Percentiles rank a stretch among this genome's conserved stretches.
Evolutionary conservation across 1,140 invertebrate species (phyloP).

Genomic region (Apis dorsata): DNA sequence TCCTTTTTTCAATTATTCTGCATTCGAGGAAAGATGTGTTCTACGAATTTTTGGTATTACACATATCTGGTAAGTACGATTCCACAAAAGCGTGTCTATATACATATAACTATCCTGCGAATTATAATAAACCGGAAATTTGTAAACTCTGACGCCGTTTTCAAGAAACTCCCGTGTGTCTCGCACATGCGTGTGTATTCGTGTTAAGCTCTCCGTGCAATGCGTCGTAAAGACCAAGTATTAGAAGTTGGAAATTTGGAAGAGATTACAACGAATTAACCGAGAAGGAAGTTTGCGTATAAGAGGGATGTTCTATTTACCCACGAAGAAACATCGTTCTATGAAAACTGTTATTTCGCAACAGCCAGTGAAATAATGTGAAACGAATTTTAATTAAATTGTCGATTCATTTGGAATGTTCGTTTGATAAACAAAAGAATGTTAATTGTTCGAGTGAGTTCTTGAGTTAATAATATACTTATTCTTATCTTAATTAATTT

Average conservation of each 20-base stretch:
- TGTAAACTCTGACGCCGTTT: neutral
- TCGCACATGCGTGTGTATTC: neutral
- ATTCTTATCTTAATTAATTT: no score
- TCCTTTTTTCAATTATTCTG: no score
- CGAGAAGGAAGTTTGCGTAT: slow-evolving; percentile 43
- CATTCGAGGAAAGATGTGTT: no score
- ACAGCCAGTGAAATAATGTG: slow-evolving; percentile 11
- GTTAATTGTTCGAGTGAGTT: neutral
- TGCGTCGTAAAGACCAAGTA: slow-evolving; percentile 48
- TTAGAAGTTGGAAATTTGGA: slow-evolving; percentile 60
- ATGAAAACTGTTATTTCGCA: slow-evolving; percentile 32
- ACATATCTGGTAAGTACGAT: neutral
- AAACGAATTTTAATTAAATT: neutral
- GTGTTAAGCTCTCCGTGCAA: slow-evolving; percentile 36
- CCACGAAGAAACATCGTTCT: slow-evolving; percentile 13
- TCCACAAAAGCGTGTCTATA: neutral
- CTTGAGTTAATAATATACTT: no score
- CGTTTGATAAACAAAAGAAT: neutral
- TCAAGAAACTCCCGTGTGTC: neutral
- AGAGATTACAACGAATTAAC: slow-evolving; percentile 64
- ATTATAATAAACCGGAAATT: slow-evolving; percentile 27
- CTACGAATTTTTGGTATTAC: no score
- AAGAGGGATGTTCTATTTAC: slow-evolving; percentile 18
- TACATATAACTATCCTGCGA: neutral
- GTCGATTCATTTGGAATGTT: neutral